Percentiles rank a stretch among this genome's conserved stretches.
Evolutionary conservation across 2,797 vertebrate genomes (phyloP).

Genomic region (Chanos chanos): DNA sequence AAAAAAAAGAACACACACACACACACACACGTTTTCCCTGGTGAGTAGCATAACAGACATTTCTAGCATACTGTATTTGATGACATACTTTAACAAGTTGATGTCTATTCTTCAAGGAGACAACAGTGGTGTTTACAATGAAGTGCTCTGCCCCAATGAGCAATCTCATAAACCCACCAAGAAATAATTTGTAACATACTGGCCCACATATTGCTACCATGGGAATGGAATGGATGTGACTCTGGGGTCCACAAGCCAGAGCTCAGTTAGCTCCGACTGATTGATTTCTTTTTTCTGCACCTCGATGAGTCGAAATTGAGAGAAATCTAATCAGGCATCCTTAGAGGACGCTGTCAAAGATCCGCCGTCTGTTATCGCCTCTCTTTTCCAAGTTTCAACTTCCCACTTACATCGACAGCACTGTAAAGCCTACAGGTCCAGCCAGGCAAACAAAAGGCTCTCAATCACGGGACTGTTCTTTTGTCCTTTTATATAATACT

Average conservation of each 20-base stretch:
- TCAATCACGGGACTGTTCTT: background rate
- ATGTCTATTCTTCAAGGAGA: no score
- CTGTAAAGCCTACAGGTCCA: constrained; percentile 3
- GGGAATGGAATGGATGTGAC: background rate
- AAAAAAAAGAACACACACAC: no score
- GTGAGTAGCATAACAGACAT: no score
- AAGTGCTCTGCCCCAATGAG: no score
- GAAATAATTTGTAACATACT: no score
- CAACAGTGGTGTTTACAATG: no score
- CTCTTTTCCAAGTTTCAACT: constrained; percentile 22
- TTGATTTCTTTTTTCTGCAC: background rate
- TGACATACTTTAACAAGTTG: no score
- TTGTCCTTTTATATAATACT: background rate
- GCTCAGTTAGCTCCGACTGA: constrained; percentile 7
- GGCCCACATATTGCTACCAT: background rate
- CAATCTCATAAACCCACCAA: no score
- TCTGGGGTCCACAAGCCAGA: background rate
- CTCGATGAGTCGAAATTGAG: background rate
- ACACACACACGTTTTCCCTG: no score
- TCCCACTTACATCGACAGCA: constrained; percentile 3
- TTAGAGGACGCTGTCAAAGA: background rate
- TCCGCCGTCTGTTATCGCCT: constrained; percentile 23
- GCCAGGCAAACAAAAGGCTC: background rate
- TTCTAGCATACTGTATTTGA: no score
- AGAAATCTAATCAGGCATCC: constrained; percentile 23